Evolutionary conservation across 2,888 invertebrate genomes (phyloP).

Genomic region (Micoletzkya japonica): DNA sequence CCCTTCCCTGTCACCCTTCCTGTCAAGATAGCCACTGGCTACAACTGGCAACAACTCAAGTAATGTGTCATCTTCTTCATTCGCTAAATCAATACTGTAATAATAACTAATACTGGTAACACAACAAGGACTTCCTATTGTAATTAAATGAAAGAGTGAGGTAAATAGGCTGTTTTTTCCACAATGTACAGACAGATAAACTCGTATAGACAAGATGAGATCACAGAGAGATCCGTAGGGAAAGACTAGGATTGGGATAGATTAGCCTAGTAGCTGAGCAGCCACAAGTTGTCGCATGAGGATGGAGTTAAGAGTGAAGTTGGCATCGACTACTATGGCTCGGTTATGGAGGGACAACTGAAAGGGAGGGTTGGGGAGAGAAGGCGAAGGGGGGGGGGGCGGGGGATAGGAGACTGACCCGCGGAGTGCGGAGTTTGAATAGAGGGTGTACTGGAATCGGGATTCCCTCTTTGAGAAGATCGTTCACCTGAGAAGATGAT

Average conservation of each 20-base stretch:
- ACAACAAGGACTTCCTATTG: neutral
- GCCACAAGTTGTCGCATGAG: constrained; percentile 57
- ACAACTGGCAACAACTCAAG: constrained; percentile 14
- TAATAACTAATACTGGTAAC: neutral
- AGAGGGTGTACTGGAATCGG: constrained; percentile 62
- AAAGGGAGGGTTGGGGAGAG: constrained; percentile 26
- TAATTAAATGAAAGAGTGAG: neutral
- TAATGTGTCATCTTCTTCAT: neutral
- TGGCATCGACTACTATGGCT: constrained; percentile 57
- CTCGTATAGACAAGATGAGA: too few species aligned
- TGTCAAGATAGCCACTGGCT: constrained; percentile 16
- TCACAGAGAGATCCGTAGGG: too few species aligned
- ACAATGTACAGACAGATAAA: too few species aligned
- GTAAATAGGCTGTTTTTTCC: too few species aligned
- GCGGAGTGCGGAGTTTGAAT: constrained; percentile 57
- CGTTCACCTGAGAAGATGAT: constrained; percentile 48
- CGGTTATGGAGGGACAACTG: constrained; percentile 54
- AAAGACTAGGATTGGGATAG: too few species aligned
- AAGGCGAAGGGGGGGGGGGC: neutral
- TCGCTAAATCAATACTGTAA: neutral
- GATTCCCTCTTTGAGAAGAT: constrained; percentile 59
- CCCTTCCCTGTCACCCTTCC: constrained; percentile 17
- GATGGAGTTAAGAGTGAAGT: constrained; percentile 56
- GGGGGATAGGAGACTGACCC: constrained; percentile 33
- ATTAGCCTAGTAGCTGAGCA: too few species aligned